These are phyloP conservation scores for Diplolepis rosae DNA, from an alignment of 2,888 invertebrate species.

Conservation along the genomic window DNA sequence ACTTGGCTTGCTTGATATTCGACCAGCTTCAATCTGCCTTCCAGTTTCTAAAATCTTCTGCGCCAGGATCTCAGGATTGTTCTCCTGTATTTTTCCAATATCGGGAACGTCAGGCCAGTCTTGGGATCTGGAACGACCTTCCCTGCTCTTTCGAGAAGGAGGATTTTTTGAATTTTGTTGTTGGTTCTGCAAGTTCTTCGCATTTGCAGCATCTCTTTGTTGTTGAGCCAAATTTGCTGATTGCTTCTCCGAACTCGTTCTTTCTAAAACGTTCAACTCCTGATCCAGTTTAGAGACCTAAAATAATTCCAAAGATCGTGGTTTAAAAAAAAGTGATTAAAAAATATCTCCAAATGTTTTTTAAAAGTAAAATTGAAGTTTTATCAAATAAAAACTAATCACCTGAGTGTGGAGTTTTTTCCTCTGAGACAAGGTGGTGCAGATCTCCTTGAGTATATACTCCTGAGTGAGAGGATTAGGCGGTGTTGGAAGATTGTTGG, in stretches of 20 bases:
- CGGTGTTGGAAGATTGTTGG: constrained; percentile 79
- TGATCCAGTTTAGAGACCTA: constrained; percentile 83
- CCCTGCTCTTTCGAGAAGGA: constrained; percentile 79
- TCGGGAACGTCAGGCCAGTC: constrained; percentile 95
- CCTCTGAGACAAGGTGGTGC: constrained; percentile 86
- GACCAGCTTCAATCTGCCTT: constrained; percentile 90
- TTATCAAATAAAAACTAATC: constrained; percentile 6
- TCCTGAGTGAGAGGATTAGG: constrained; percentile 82
- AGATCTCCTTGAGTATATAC: constrained; percentile 89
- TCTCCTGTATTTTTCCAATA: constrained; percentile 92
- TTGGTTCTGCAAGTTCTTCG: constrained; percentile 57
- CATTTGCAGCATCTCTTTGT: constrained; percentile 66
- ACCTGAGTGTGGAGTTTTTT: constrained; percentile 89
- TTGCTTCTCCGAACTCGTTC: constrained; percentile 80
- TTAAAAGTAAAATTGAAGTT: no score
- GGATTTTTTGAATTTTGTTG: constrained; percentile 62
- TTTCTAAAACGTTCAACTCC: constrained; percentile 85
- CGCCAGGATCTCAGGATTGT: constrained; percentile 91
- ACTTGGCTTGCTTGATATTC: constrained; percentile 72
- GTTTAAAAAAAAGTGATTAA: constrained; percentile 1
- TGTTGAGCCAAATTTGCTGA: constrained; percentile 73
- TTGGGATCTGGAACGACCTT: constrained; percentile 87
- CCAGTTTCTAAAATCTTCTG: constrained; percentile 93
- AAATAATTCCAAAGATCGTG: no score
- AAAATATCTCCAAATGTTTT: no score